A percentile compares a stretch with the other conserved stretches of the same genome.
These are phyloP conservation scores for Lethocerus indicus DNA, from an alignment of 1,140 invertebrate genomes.

Conservation along the genomic window DNA sequence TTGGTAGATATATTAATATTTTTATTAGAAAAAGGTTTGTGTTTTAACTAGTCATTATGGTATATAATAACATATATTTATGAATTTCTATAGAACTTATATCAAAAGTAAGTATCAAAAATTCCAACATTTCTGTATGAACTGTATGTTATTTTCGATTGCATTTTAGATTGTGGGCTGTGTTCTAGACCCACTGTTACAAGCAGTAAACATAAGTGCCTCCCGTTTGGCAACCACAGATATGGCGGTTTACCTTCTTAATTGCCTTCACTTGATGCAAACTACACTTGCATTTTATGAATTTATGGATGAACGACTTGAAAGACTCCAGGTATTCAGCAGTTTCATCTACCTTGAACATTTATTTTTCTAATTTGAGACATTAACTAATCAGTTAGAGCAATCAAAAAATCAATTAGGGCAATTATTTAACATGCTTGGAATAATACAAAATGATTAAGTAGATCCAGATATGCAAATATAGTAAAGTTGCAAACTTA, in stretches of 20 bases:
- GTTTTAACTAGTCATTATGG: not conserved
- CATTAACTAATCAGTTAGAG: no score
- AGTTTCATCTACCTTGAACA: no score
- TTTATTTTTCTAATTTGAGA: no score
- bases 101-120: no score
- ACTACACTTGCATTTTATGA: slow-evolving; percentile 77
- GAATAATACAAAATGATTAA: no score
- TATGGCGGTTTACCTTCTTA: slow-evolving; percentile 89
- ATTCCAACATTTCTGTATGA: not conserved
- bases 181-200: slow-evolving; percentile 80
- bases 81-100: not conserved
- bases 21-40: no score
- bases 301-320: slow-evolving; percentile 77
- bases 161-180: slow-evolving; percentile 59
- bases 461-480: no score
- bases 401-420: no score
- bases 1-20: no score
- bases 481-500: no score
- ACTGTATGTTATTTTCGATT: slow-evolving; percentile 1
- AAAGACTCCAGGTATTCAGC: slow-evolving; percentile 62
- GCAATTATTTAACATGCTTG: no score
- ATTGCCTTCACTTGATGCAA: slow-evolving; percentile 86
- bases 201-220: slow-evolving; percentile 85
- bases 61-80: not conserved
- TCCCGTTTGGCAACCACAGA: slow-evolving; percentile 78